Conservation (phyloP, 2,113 vertebrate species). For the Paedocypris sp. region DNA sequence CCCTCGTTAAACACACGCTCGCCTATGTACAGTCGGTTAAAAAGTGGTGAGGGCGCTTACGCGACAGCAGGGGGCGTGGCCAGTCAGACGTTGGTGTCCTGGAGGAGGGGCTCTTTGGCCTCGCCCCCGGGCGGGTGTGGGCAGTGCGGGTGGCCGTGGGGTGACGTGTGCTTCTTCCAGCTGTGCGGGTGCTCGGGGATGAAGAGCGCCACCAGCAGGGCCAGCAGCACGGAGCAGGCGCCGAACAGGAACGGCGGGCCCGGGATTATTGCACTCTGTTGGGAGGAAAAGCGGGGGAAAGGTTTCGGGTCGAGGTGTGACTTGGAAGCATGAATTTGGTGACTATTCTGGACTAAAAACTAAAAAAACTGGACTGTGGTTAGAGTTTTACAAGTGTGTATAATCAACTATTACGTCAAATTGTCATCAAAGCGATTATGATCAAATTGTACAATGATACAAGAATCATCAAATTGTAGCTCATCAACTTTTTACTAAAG, state of each 20-base stretch:
- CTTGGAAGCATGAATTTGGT: neutral
- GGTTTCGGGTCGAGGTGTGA: neutral
- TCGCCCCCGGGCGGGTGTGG: conserved; percentile 71
- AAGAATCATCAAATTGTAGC: too few relatives aligned
- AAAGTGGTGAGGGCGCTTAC: too few relatives aligned
- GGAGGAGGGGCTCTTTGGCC: conserved; percentile 77
- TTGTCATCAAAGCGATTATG: too few relatives aligned
- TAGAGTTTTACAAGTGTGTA: too few relatives aligned
- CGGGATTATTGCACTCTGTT: conserved; percentile 75
- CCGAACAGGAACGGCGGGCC: conserved; percentile 77
- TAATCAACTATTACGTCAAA: too few relatives aligned
- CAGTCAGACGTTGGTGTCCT: conserved; percentile 78
- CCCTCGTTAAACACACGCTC: conserved; percentile 32
- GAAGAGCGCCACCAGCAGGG: conserved; percentile 80
- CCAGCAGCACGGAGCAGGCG: conserved; percentile 73
- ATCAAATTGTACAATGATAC: too few relatives aligned
- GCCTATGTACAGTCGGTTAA: conserved; percentile 31
- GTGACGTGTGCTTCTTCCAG: conserved; percentile 76
- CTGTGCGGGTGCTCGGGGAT: conserved; percentile 76
- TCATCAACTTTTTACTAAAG: too few relatives aligned
- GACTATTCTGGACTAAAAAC: neutral
- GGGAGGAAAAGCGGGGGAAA: neutral
- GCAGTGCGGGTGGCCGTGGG: conserved; percentile 69
- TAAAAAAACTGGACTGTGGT: too few relatives aligned
- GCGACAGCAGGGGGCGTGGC: conserved; percentile 21